Percentiles rank a stretch among this genome's conserved stretches.
Conservation (phyloP, 2,797 vertebrate species). For the Sciaenops ocellatus region DNA sequence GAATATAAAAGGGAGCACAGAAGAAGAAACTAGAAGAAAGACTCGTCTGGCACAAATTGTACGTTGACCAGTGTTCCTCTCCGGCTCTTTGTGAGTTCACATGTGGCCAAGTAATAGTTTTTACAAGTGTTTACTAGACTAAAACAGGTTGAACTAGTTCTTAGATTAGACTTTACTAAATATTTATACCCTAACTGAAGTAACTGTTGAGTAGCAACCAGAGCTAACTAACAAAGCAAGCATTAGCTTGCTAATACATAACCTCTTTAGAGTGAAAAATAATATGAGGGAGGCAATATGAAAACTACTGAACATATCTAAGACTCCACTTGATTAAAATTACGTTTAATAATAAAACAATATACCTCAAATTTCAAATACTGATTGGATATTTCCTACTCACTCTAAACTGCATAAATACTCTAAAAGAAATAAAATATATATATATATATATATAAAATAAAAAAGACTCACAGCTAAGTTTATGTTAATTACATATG, state of each 20-base stretch:
- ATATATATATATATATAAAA: background rate
- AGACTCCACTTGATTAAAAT: background rate
- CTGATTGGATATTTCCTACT: background rate
- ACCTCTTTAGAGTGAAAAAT: background rate
- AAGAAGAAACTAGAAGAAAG: constrained; percentile 1
- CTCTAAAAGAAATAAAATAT: background rate
- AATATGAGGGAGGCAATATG: background rate
- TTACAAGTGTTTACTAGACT: background rate
- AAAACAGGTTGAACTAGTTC: background rate
- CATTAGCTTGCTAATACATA: background rate
- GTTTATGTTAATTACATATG: background rate
- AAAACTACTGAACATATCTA: background rate
- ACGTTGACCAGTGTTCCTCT: background rate
- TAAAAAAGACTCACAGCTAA: background rate
- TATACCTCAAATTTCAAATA: background rate
- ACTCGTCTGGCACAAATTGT: constrained; percentile 1
- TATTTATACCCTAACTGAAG: background rate
- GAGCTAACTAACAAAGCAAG: background rate
- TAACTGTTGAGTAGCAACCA: too few species aligned
- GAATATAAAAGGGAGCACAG: constrained; percentile 23
- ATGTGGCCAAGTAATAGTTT: background rate
- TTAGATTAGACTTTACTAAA: background rate
- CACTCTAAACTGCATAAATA: background rate
- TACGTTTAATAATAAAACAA: background rate
- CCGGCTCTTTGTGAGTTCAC: background rate